Base-by-base conservation (phyloP, 1,140 invertebrate genomes). In the Hirudo medicinalis region DNA sequence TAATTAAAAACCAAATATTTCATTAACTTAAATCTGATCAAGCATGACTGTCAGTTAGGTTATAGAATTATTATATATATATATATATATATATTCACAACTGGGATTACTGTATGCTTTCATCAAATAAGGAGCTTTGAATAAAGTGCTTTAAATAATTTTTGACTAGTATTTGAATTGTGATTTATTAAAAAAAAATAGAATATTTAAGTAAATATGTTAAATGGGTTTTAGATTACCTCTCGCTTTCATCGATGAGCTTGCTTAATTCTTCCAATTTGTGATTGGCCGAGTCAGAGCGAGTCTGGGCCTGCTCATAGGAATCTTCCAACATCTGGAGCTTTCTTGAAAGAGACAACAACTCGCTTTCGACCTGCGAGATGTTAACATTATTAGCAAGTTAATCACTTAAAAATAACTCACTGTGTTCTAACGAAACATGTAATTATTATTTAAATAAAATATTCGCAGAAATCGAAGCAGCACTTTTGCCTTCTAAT, bases 201-300 rank as follows among this genome's bases (percentile, higher is more conserved):
- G 0, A 63, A 25, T n/a, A 20, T n/a, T 57, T 57, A 5, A 63
- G 22, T 63, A n/a, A 63, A 63, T 25, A 63, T 2, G n/a, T n/a
- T n/a, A 19, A 20, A 11, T 63, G 13, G 11, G 17, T 11, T 11
- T 32, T 27, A 32, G 36, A 87, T 87, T 88, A 99, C 96, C 96
- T 92, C 90, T 99, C 95, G 81, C 93, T 96, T 86, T 99, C 96
- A 88, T 99, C 96, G 79, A 95, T 95, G 78, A 94, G 92, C 84
- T 97, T 92, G 76, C 93, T 96, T 77, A 96, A 95, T 87, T 99
- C 94, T 75, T 96, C 92, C 81, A 99, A 86, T 86, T 98, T 98
- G 80, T 90, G 88, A 78, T 94, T 94, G 82, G 94, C 94, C 76
- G 92, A 92, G 80, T 92, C 90, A 78, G 98, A 86, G 84, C 95